phyloP scores from a whole-genome alignment of 2,888 invertebrate genomes.

The Allolobophora icterica region DNA sequence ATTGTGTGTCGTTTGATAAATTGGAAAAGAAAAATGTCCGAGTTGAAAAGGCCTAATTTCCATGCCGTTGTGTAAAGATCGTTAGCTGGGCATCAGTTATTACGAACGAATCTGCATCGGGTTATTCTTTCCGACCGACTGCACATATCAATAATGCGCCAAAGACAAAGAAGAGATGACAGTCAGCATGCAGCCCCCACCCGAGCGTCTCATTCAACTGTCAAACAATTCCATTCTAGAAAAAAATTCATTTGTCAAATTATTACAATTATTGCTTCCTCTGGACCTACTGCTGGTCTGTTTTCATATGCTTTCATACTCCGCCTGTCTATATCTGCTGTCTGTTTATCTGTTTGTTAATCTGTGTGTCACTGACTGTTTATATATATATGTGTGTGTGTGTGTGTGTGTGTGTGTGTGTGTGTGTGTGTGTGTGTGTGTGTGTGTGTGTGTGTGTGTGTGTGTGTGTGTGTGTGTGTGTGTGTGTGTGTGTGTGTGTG shows the following conservation, averaged over 20 bases:
- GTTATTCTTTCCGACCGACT: neutral
- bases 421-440: neutral
- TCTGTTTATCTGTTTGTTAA: neutral
- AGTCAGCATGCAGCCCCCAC: neutral
- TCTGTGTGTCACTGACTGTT: neutral
- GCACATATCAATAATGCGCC: neutral
- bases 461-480: no score
- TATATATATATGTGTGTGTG: neutral
- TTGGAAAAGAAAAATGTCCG: neutral
- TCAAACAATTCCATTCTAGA: neutral
- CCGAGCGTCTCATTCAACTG: neutral
- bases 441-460: no score
- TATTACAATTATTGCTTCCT: neutral
- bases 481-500: no score
- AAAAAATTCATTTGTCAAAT: constrained; percentile 3
- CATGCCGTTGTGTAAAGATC: neutral
- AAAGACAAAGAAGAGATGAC: neutral
- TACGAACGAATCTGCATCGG: neutral
- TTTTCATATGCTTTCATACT: neutral
- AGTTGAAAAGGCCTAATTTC: neutral
- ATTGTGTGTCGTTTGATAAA: neutral
- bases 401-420: neutral
- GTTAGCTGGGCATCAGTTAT: neutral
- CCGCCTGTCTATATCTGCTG: neutral
- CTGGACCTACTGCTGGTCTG: neutral